These are phyloP conservation scores for Pterostichus niger DNA, from an alignment of 2,888 invertebrate genomes.

Conservation along the genomic window DNA sequence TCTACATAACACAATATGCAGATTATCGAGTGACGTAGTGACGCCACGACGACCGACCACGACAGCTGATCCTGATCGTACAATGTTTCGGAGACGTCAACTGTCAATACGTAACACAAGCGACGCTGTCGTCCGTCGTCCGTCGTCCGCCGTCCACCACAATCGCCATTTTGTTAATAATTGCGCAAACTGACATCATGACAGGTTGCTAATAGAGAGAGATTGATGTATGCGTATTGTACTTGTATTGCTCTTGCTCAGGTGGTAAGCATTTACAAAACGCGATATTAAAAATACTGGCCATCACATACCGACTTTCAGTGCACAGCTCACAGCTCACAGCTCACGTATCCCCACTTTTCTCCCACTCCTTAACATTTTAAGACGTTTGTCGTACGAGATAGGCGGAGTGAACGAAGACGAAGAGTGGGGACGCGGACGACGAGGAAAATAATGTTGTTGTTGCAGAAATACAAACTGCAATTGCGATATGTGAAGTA, in stretches of 20 bases:
- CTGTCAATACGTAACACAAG: conserved; percentile 2
- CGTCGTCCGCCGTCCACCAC: conserved; percentile 10
- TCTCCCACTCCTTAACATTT: conserved; percentile 65
- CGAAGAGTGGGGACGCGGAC: conserved; percentile 45
- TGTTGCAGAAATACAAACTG: conserved; percentile 47
- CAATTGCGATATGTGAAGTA: conserved; percentile 46
- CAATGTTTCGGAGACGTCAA: conserved; percentile 6
- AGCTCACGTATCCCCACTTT: conserved; percentile 58
- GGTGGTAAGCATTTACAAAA: conserved; percentile 24
- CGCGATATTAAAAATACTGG: conserved; percentile 56
- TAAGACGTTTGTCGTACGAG: conserved; percentile 64
- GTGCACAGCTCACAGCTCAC: conserved; percentile 34
- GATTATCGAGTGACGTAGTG: conserved; percentile 13
- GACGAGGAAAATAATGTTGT: conserved; percentile 25
- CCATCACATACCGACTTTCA: conserved; percentile 57
- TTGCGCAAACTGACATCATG: conserved; percentile 5
- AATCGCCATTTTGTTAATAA: conserved; percentile 35
- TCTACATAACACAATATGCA: conserved; percentile 50
- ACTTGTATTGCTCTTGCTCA: too few relatives aligned
- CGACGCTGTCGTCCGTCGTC: neutral
- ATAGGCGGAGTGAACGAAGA: conserved; percentile 63
- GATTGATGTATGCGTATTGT: too few relatives aligned
- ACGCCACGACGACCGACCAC: neutral
- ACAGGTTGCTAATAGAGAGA: conserved; percentile 2
- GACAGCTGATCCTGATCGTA: conserved; percentile 26